These are phyloP conservation scores for Apaloderma vittatum DNA, from an alignment of 2,113 vertebrate genomes.

Conservation along the genomic window DNA sequence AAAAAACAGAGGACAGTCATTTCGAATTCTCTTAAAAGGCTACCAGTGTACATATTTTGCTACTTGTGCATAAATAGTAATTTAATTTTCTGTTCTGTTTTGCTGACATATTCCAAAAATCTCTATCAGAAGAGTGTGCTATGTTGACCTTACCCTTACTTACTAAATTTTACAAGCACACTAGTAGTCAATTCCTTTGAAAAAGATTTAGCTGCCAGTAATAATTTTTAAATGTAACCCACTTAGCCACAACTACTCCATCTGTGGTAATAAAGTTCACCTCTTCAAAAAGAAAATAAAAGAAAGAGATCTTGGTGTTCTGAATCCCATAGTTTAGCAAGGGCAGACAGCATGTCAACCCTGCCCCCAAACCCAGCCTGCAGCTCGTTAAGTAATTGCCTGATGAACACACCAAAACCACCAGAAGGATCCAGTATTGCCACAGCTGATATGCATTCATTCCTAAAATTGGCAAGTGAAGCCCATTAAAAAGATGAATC, in stretches of 20 bases:
- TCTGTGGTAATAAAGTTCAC: background rate
- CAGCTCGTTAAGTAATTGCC: background rate
- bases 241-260: background rate
- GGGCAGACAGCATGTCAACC: rapidly evolving
- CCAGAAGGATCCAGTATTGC: background rate
- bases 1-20: background rate
- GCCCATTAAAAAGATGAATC: background rate
- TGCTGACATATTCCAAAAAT: slow-evolving; percentile 66
- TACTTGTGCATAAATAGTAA: slow-evolving; percentile 76
- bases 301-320: rapidly evolving
- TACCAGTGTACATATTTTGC: slow-evolving; percentile 53
- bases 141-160: slow-evolving; percentile 39
- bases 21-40: slow-evolving; percentile 59
- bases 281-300: background rate
- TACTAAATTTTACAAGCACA: slow-evolving; percentile 27
- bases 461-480: background rate
- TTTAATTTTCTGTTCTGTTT: slow-evolving; percentile 70
- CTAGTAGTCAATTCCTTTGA: background rate
- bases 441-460: background rate
- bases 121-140: slow-evolving; percentile 2
- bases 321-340: background rate
- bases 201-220: background rate
- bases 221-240: background rate
- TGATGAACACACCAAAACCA: background rate
- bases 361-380: background rate